phyloP scores from a whole-genome alignment of 2,797 vertebrate genomes.

The Cossypha caffra region DNA sequence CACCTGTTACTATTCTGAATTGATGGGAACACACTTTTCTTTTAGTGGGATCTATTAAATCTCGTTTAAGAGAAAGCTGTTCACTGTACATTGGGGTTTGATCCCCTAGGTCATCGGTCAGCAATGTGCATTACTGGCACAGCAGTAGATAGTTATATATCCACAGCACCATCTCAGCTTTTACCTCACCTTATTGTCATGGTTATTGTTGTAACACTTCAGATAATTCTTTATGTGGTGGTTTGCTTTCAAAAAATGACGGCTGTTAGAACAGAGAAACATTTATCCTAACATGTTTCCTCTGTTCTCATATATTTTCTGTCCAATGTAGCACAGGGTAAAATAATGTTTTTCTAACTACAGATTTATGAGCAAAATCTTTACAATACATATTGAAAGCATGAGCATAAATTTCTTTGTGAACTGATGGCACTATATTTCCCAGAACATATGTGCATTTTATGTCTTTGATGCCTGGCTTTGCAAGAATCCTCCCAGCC shows the following conservation, averaged over 20 bases:
- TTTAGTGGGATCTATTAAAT: neutral
- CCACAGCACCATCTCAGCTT: neutral
- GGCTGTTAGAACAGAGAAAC: neutral
- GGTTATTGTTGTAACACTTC: neutral
- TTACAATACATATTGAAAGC: neutral
- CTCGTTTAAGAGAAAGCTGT: neutral
- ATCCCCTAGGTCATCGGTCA: neutral
- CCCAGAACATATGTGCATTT: neutral
- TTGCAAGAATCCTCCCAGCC: neutral
- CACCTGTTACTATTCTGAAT: neutral
- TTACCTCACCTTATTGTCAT: neutral
- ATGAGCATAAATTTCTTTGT: neutral
- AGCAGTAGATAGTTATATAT: neutral
- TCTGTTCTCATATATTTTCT: neutral
- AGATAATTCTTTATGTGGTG: neutral
- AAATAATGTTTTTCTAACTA: neutral
- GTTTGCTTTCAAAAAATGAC: neutral
- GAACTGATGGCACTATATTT: neutral
- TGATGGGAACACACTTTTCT: neutral
- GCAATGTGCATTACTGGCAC: neutral
- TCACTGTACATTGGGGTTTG: neutral
- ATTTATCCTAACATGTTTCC: neutral
- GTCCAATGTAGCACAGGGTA: neutral
- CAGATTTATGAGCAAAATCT: neutral
- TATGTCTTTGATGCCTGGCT: neutral